Base-by-base conservation (phyloP, 2,113 vertebrate genomes). In the Noturus placidus region DNA sequence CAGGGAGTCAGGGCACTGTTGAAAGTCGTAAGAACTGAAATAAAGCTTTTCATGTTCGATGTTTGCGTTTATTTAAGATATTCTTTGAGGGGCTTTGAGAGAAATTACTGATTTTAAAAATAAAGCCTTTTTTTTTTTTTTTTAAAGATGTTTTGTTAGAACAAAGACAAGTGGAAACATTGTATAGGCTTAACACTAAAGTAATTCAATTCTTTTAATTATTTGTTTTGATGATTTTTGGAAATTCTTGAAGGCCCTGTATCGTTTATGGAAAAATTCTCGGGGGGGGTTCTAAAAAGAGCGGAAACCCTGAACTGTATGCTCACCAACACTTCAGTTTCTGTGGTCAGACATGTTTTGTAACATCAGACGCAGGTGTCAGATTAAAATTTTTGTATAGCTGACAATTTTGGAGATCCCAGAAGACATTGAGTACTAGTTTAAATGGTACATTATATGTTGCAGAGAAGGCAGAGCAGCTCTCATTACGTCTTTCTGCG, bases 401-500 rank as follows among this genome's bases (percentile, higher is more conserved):
- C 74, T 77, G 46, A 77, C 25, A 78, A 17, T 0, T 9, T 42
- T 50, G 10, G 11, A 27, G 0, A 70, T 35, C 15, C 67, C 15
- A 72, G 35, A 74, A 74, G 42, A 22, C 33, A 50, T 10, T 0
- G 72, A 76, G 11, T 27, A 46, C 72, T 27, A n/a, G 25, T 86
- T 81, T 25, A 13, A 15, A 25, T 54, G 22, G 56, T 91, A 35
- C 92, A 94, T 92, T 72, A 83, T 82, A 15, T 3, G 2, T 82
- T 82, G 27, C 95, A 99, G 98, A 95, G 98, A 99, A 94, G 98
- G 98, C 11, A 97, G 98, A 86, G 98, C 98, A 86, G 98, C 98
- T 93, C 95, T 99, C 91, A 96, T 99, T 91, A 99, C 98, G 50
- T 99, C 98, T 88, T 99, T 99, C 94, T 99, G 98, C 91, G 98